phyloP scores from a whole-genome alignment of 2,888 invertebrate genomes.

The Ophioninae sp. region DNA sequence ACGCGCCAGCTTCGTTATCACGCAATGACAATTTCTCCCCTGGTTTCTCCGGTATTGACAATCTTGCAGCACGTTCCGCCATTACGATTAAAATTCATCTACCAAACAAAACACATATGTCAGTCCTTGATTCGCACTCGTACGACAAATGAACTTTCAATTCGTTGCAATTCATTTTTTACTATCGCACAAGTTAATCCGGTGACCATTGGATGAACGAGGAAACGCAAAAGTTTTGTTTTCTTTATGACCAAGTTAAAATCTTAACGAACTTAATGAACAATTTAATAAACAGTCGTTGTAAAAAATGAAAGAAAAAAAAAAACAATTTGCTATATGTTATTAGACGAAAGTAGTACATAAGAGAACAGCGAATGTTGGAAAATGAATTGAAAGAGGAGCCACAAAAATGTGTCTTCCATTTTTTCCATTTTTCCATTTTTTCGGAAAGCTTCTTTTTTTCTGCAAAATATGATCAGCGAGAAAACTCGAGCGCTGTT shows the following conservation, averaged over 20 bases:
- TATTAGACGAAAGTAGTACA: not conserved
- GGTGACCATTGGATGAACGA: not conserved
- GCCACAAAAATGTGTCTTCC: not conserved
- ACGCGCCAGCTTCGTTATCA: conserved; percentile 18
- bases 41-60: conserved; percentile 12
- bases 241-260: not conserved
- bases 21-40: conserved; percentile 16
- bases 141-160: conserved; percentile 10
- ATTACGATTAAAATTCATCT: conserved; percentile 24
- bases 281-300: not conserved
- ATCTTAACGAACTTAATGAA: not conserved
- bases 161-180: conserved; percentile 19
- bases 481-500: not conserved
- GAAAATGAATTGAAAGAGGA: not conserved
- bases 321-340: not conserved
- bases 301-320: not conserved
- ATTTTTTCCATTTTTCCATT: not conserved
- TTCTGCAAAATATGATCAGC: conserved; percentile 7
- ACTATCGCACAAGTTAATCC: not conserved
- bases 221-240: not conserved
- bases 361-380: not conserved
- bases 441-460: not conserved
- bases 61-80: conserved; percentile 40
- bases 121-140: not conserved
- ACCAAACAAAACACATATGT: not conserved